A percentile compares a stretch with the other conserved stretches of the same genome.
Evolutionary conservation across 2,113 vertebrate genomes (phyloP).

Genomic region (Notechis scutatus): DNA sequence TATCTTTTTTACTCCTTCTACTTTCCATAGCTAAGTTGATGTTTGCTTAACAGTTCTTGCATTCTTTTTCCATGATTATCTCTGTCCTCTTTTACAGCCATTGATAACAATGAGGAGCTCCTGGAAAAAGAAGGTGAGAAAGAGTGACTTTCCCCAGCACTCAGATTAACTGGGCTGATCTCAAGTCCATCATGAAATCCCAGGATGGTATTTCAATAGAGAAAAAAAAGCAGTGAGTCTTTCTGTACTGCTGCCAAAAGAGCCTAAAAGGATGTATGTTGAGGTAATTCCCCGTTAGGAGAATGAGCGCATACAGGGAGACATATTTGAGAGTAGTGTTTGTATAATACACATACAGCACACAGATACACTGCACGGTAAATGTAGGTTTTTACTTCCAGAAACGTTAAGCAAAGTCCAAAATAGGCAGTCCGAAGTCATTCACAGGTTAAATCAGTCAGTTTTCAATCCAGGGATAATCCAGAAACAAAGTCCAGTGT

Average conservation of each 20-base stretch:
- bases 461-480: too few species aligned
- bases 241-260: neutral
- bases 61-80: neutral
- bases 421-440: too few species aligned
- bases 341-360: too few species aligned
- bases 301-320: too few species aligned
- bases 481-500: too few species aligned
- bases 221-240: neutral
- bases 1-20: neutral
- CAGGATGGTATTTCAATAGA: neutral
- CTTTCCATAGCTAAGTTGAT: neutral
- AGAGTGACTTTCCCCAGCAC: neutral
- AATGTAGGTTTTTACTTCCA: too few species aligned
- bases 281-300: too few species aligned
- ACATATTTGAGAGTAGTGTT: too few species aligned
- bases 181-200: neutral
- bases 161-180: neutral
- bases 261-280: neutral
- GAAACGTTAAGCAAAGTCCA: too few species aligned
- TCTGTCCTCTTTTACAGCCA: neutral
- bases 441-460: too few species aligned
- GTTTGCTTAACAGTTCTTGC: neutral
- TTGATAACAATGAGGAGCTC: neutral
- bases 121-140: neutral
- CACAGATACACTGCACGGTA: too few species aligned